Percentiles rank a stretch among this genome's conserved stretches.
Conservation (phyloP, 2,888 invertebrate species). For the Hemaris fuciformis region DNA sequence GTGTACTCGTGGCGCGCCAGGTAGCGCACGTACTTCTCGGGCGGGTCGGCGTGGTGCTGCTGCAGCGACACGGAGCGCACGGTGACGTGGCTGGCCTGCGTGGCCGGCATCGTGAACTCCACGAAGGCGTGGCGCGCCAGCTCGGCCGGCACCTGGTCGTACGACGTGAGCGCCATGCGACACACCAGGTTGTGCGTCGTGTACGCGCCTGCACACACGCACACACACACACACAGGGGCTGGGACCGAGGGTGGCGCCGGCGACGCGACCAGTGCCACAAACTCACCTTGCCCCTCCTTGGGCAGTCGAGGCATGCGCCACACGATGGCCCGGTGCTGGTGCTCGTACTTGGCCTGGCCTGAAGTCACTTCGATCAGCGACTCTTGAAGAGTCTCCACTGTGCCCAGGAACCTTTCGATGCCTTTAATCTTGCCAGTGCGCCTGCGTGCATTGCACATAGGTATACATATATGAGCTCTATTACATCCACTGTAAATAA, state of each 20-base stretch:
- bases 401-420: conserved; percentile 95
- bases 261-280: too few species aligned
- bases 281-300: conserved; percentile 97
- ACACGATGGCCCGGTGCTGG: conserved; percentile 97
- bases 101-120: conserved; percentile 99
- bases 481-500: too few species aligned
- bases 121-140: conserved; percentile 94
- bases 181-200: conserved; percentile 98
- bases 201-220: conserved; percentile 89
- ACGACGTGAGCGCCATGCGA: conserved; percentile 96
- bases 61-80: conserved; percentile 96
- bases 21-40: conserved; percentile 99
- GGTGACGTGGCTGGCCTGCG: conserved; percentile 94
- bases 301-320: conserved; percentile 98
- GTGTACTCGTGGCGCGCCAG: conserved; percentile 97
- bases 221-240: background rate
- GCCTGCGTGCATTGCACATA: conserved; percentile 51
- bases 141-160: conserved; percentile 97
- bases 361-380: conserved; percentile 96
- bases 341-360: conserved; percentile 99
- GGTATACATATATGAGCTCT: too few species aligned
- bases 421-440: conserved; percentile 95
- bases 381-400: conserved; percentile 93
- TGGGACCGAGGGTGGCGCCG: too few species aligned
- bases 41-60: conserved; percentile 94